phyloP scores from a whole-genome alignment of 2,888 invertebrate genomes.

The Calephelis perditalis region DNA sequence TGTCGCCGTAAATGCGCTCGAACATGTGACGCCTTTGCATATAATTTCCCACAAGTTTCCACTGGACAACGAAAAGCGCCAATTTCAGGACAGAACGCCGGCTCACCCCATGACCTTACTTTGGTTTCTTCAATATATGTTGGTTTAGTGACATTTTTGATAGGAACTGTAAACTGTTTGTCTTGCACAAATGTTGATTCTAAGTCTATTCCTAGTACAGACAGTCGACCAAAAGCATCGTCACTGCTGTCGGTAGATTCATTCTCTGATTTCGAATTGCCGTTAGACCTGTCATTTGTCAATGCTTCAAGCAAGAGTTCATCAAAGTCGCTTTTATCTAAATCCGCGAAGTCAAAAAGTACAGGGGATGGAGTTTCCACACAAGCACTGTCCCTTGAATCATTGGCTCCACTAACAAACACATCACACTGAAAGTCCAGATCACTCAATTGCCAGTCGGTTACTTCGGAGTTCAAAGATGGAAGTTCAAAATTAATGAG shows the following conservation, averaged over 20 bases:
- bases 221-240: conserved; percentile 36
- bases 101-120: conserved; percentile 57
- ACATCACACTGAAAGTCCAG: conserved; percentile 60
- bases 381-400: conserved; percentile 46
- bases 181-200: conserved; percentile 46
- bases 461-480: conserved; percentile 42
- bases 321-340: conserved; percentile 61
- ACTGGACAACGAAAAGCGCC: conserved; percentile 84
- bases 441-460: conserved; percentile 60
- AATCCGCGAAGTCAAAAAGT: conserved; percentile 60
- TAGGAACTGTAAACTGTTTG: conserved; percentile 24
- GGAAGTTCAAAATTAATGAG: conserved; percentile 69
- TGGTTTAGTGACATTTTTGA: conserved; percentile 30
- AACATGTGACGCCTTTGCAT: conserved; percentile 93
- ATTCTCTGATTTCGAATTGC: conserved; percentile 42
- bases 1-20: conserved; percentile 93
- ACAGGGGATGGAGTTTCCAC: conserved; percentile 44
- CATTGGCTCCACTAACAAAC: conserved; percentile 55
- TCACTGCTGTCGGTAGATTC: conserved; percentile 45
- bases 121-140: conserved; percentile 36
- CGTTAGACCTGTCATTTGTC: conserved; percentile 51
- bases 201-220: conserved; percentile 40
- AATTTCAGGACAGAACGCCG: conserved; percentile 63
- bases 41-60: conserved; percentile 86
- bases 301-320: conserved; percentile 60